These are phyloP conservation scores for Phenganax stokvisi DNA, from an alignment of 92 coral and sea anemone species.

Conservation along the genomic window DNA sequence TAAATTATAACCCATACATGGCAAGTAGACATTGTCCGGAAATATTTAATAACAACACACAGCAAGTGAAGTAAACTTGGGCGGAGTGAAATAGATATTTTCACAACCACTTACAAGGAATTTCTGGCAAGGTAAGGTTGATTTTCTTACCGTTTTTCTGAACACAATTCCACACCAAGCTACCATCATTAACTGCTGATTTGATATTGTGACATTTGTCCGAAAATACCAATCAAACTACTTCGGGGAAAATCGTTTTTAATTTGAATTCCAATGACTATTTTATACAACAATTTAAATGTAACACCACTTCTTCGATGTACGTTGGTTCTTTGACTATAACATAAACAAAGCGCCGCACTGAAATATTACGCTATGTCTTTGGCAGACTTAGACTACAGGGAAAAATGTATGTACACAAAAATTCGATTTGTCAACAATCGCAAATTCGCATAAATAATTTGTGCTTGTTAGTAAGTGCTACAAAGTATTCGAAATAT, in stretches of 20 bases:
- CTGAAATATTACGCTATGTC: no score
- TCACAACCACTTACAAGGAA: not conserved
- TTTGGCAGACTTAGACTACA: no score
- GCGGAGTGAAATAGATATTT: constrained; percentile 12
- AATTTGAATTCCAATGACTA: not conserved
- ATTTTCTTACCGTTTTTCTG: not conserved
- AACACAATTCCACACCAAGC: not conserved
- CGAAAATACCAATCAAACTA: not conserved
- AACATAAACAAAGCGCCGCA: no score
- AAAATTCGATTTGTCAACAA: not conserved
- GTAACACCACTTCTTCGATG: not conserved
- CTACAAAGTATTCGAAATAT: constrained; percentile 6
- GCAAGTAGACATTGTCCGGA: no score
- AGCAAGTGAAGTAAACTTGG: not conserved
- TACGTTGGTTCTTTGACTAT: not conserved
- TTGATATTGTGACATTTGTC: not conserved
- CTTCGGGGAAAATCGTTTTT: not conserved
- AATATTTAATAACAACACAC: no score
- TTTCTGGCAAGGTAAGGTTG: constrained; percentile 7
- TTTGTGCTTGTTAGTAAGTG: not conserved
- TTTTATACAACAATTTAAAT: not conserved
- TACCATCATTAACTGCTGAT: not conserved
- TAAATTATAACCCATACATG: no score
- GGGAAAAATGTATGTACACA: not conserved
- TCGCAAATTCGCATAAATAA: not conserved